phyloP scores from a whole-genome alignment of 2,888 invertebrate species.

The Melieria omissa region DNA sequence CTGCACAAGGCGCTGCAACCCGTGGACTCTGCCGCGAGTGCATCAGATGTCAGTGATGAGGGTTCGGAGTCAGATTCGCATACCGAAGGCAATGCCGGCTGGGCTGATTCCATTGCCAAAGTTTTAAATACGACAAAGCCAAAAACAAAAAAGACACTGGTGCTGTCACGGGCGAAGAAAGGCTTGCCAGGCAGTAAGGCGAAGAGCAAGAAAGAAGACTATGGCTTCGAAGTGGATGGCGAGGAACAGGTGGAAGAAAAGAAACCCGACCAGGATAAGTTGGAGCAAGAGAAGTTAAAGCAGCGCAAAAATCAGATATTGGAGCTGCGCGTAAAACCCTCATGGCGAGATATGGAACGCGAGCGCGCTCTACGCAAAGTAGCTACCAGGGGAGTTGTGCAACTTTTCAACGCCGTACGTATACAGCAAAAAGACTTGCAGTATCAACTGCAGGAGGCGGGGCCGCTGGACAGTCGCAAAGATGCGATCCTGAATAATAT shows the following conservation, averaged over 20 bases:
- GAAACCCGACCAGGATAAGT: conserved; percentile 53
- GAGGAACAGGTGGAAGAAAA: conserved; percentile 68
- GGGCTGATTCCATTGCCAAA: conserved; percentile 86
- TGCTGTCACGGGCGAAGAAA: conserved; percentile 84
- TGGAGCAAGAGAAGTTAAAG: conserved; percentile 61
- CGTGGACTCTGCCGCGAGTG: conserved; percentile 26
- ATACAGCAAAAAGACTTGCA: conserved; percentile 84
- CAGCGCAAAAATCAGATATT: conserved; percentile 69
- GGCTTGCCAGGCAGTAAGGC: conserved; percentile 69
- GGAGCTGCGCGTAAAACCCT: conserved; percentile 76
- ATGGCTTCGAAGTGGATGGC: conserved; percentile 77
- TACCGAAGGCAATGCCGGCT: conserved; percentile 72
- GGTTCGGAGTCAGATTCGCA: conserved; percentile 12
- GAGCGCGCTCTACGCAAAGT: conserved; percentile 83
- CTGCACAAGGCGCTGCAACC: conserved; percentile 4
- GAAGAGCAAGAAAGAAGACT: conserved; percentile 67
- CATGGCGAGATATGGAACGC: conserved; percentile 78
- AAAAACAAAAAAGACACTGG: conserved; percentile 78
- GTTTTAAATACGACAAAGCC: conserved; percentile 81
- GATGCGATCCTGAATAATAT: conserved; percentile 81
- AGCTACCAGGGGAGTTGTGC: conserved; percentile 92
- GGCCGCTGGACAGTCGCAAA: conserved; percentile 80
- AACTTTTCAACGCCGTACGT: conserved; percentile 90
- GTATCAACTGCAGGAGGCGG: conserved; percentile 76
- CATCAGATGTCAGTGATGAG: conserved; percentile 36